phyloP scores from a whole-genome alignment of 2,113 vertebrate species.

The Kryptolebias marmoratus region DNA sequence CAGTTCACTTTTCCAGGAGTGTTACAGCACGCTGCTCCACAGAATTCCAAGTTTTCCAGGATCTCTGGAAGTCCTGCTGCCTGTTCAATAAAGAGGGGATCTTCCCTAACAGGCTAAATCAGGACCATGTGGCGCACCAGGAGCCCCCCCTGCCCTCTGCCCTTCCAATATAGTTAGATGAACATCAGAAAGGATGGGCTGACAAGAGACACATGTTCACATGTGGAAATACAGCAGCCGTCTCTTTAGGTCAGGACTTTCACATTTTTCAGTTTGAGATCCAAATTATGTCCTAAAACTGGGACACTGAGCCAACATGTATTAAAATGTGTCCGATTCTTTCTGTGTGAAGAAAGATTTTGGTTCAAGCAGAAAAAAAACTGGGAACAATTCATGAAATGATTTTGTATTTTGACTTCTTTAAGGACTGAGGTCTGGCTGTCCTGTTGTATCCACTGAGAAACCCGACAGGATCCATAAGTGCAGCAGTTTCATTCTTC shows the following conservation, averaged over 20 bases:
- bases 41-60: neutral
- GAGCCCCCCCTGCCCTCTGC: conserved; percentile 57
- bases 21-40: neutral
- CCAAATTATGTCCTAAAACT: conserved; percentile 39
- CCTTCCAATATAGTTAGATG: conserved; percentile 65
- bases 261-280: conserved; percentile 33
- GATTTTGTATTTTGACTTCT: neutral
- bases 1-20: neutral
- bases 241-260: conserved; percentile 35
- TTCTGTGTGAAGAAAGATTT: neutral
- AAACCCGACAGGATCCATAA: too few relatives aligned
- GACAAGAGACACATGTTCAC: conserved; percentile 68
- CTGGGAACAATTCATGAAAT: neutral
- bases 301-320: neutral
- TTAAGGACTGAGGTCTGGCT: neutral
- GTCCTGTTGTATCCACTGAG: neutral
- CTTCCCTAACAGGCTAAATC: conserved; percentile 61
- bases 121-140: conserved; percentile 58
- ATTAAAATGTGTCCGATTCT: neutral
- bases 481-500: conserved; percentile 13
- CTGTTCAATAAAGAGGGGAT: conserved; percentile 57
- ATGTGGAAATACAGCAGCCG: conserved; percentile 47
- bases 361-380: neutral
- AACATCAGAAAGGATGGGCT: conserved; percentile 65
- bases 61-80: conserved; percentile 17